Evolutionary conservation across 2,888 invertebrate genomes (phyloP), one percentile per base, ranked within the genome.

Genomic region (Leptura quadrifasciata): DNA sequence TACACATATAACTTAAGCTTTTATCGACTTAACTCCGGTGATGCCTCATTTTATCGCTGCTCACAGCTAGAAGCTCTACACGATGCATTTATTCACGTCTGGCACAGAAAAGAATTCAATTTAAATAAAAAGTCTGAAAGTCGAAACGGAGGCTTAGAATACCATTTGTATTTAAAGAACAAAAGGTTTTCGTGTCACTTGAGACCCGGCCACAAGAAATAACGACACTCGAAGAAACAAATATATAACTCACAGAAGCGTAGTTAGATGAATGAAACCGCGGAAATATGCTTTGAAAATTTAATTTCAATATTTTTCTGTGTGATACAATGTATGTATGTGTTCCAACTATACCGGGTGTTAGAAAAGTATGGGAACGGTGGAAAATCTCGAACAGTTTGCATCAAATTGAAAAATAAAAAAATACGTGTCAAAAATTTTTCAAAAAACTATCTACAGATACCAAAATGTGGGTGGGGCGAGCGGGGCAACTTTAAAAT

Each of bases 131-230:
- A 47, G 2, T 47, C 4, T 15, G n/a, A n/a, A n/a, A 15, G 47
- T 47, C 15, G 47, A n/a, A 47, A 5, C 47, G 47, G n/a, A 47
- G n/a, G 47, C 47, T 47, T 47, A 47, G 47, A 47, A 47, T 47
- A n/a, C 47, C 47, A 47, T 47, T 47, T 47, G n/a, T 47, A 47
- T 47, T 47, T 47, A 47, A 47, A 47, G 47, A 47, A 47, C 47
- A 47, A 47, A 6, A 47, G n/a, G 6, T n/a, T 47, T 12, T 47
- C 3, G n/a, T 47, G 47, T n/a, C 17, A 47, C 17, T 47, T 47
- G 47, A 47, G 15, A 47, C 47, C n/a, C 3, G 1, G 47, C 47
- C 47, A 47, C 47, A 47, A 47, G n/a, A 47, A 1, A n/a, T 47
- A 47, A 15, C 15, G 39, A 47, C n/a, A 2, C 4, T n/a, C 12